Evolutionary conservation across 2,797 vertebrate genomes (phyloP), one percentile per base, ranked within the genome.

Genomic region (Numenius phaeopus): DNA sequence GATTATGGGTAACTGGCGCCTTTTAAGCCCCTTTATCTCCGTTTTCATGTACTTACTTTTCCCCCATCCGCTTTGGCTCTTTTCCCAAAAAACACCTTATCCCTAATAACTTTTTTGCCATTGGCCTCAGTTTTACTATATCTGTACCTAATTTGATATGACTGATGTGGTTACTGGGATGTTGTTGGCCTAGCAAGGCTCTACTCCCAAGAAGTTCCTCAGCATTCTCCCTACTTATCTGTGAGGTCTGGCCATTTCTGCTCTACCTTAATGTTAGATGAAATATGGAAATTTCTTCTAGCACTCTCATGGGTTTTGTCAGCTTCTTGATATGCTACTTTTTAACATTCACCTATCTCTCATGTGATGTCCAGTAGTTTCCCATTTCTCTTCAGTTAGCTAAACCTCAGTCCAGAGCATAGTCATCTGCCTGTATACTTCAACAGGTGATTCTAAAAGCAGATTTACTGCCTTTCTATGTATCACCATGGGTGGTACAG

Each of bases 401-500:
- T 76, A 39, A 67, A 16, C 10, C 7, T 24, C 42, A 47, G 11
- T 4, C 4, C 3, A 66, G 30, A 39, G 8, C 10, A 24, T 5
- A 34, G 10, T 22, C 15, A 14, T 62, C 80, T 54, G 7, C 11
- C 3, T 76, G 14, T 7, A 14, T 23, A 15, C 9, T 57, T 84
- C 49, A 52, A 42, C 16, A 80, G 13, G 4, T 42, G 10, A 30
- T 47, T 75, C 30, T 61, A 52, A 65, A 61, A 26, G 20, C 14
- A 73, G 19, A 40, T 64, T 46, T 75, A n/a, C 11, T 30, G 17
- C n/a, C 29, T 34, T 65, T 17, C 7, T 70, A 5, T 2, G 0
- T 40, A 50, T 42, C 3, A 1, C 34, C 24, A 23, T 0, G 1
- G 0, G 7, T 57, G 10, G 6, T 30, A 32, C 6, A 27, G 14